Percentiles rank a stretch among this genome's conserved stretches.
phyloP scores from a whole-genome alignment of 1,140 invertebrate genomes.

The Laodelphax striatellus region DNA sequence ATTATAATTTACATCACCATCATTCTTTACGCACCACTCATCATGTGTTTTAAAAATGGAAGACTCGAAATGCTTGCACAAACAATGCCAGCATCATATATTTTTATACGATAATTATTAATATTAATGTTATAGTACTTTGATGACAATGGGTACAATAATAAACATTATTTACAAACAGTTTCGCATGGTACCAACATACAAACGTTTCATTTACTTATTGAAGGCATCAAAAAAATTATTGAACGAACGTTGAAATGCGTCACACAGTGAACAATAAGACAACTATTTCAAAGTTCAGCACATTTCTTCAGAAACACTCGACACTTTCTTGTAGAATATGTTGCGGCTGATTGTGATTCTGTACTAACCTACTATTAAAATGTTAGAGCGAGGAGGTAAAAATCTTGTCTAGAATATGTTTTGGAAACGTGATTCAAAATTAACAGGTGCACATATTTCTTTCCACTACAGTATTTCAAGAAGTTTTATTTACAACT shows the following conservation, averaged over 20 bases:
- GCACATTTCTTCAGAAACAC: too few relatives aligned
- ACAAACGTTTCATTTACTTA: neutral
- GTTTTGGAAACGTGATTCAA: too few relatives aligned
- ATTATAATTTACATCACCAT: too few relatives aligned
- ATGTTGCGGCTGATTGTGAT: too few relatives aligned
- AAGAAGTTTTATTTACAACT: too few relatives aligned
- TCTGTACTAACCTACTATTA: too few relatives aligned
- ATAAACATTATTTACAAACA: neutral
- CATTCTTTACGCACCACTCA: neutral
- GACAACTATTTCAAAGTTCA: neutral
- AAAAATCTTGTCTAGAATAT: too few relatives aligned
- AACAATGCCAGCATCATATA: neutral
- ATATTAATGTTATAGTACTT: neutral
- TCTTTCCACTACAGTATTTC: too few relatives aligned
- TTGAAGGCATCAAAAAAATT: conserved; percentile 1
- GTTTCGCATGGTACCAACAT: neutral
- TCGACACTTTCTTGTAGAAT: too few relatives aligned
- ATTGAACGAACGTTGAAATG: neutral
- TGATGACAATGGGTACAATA: conserved; percentile 2
- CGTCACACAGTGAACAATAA: neutral
- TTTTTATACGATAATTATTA: neutral
- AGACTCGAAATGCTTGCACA: neutral
- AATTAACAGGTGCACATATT: too few relatives aligned
- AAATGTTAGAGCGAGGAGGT: too few relatives aligned
- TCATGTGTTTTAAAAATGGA: neutral